Evolutionary conservation across 2,797 vertebrate species (phyloP), one percentile per base, ranked within the genome.

Genomic region (Intellagama lesueurii): DNA sequence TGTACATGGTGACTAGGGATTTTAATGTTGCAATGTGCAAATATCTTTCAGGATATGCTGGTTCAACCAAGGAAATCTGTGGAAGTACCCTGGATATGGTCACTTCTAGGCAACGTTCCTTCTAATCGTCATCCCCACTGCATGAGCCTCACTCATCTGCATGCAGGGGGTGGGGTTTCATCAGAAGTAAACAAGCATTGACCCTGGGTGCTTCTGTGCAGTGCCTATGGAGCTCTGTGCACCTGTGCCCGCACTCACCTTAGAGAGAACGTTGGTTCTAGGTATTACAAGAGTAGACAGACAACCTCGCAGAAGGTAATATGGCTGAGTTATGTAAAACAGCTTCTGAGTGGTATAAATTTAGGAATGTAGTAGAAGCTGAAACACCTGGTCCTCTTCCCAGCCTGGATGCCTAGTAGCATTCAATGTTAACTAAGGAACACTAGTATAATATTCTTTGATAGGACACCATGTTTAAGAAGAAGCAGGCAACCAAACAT

Each of bases 371-470:
- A 24, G 32, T 32, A 77, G 76, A n/a, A 89, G 22, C 9, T 47
- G 81, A 76, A 91, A 92, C 91, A 7, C 4, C n/a, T 24, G 0
- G 1, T 75, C 22, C 66, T 82, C 16, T 86, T 56, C 60, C 88
- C 6, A 73, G 84, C 16, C 52, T 4, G 81, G 4, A 17, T 90
- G 56, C 44, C n/a, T 91, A 66, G 17, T 87, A 64, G 64, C 14
- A 72, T 28, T 85, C 32, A 72, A 26, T 64, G 64, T 8, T 90
- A 89, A 88, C 86, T 87, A 80, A 32, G 83, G 81, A 85, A 9
- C 40, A 24, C 4, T 52, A 56, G 0, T 84, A 12, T 35, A 24
- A 73, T 56, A 32, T 1, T 16, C 83, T 5, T 0, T 0, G 17
- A 40, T 35, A 44, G 77, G 40, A 87, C 26, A 79, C 7, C 26